A percentile compares a stretch with the other conserved stretches of the same genome.
These are phyloP conservation scores for Drosophila gaucha DNA, from an alignment of 2,888 invertebrate genomes.

Conservation along the genomic window DNA sequence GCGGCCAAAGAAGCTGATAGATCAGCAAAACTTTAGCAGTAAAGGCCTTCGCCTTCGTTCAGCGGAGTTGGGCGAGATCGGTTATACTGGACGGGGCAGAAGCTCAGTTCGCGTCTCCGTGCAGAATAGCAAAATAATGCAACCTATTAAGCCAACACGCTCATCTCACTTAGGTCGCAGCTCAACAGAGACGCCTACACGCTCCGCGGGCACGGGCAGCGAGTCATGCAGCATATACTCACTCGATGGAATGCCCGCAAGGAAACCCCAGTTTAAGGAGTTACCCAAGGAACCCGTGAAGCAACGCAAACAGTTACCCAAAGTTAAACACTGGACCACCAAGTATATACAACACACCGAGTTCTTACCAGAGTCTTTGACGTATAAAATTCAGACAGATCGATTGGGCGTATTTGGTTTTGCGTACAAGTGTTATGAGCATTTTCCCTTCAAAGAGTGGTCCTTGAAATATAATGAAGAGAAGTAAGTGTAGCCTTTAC, in stretches of 20 bases:
- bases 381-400: slow-evolving; percentile 77
- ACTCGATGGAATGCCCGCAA: not conserved
- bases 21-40: slow-evolving; percentile 12
- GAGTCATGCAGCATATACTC: not conserved
- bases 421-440: slow-evolving; percentile 80
- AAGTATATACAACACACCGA: slow-evolving; percentile 59
- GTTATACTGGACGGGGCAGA: not conserved
- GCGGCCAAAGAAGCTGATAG: not conserved
- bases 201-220: not conserved
- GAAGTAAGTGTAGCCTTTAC: slow-evolving; percentile 55
- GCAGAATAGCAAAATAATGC: not conserved
- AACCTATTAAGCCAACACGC: not conserved
- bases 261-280: too few species aligned
- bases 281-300: not conserved
- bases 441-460: slow-evolving; percentile 82
- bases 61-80: rapidly evolving
- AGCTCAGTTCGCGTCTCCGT: slow-evolving; percentile 2
- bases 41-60: not conserved
- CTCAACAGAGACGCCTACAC: too few species aligned
- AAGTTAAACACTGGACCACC: slow-evolving; percentile 77
- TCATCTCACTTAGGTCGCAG: not conserved
- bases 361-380: slow-evolving; percentile 51
- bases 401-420: slow-evolving; percentile 82
- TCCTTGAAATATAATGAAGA: slow-evolving; percentile 61
- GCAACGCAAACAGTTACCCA: not conserved